A percentile compares a stretch with the other conserved stretches of the same genome.
phyloP scores from a whole-genome alignment of 1,140 invertebrate species.

The Leguminivora glycinivorella region DNA sequence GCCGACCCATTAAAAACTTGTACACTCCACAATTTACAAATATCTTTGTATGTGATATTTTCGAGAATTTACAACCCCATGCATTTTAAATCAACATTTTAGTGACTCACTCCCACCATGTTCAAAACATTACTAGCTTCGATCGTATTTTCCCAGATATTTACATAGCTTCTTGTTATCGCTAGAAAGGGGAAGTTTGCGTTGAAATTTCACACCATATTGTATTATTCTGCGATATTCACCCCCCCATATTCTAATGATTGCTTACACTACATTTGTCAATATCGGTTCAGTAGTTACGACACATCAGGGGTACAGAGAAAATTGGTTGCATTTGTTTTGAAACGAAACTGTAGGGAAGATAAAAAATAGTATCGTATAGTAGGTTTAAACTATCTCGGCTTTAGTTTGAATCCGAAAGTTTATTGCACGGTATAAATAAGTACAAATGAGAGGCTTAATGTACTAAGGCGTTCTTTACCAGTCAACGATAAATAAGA shows the following conservation, averaged over 20 bases:
- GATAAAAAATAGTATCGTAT: neutral
- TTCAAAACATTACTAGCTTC: neutral
- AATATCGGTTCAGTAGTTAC: slow-evolving; percentile 26
- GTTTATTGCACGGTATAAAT: no score
- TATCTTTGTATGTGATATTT: no score
- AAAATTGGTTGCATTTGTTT: slow-evolving; percentile 2
- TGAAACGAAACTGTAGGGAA: neutral
- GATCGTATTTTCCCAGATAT: neutral
- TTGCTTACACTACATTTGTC: slow-evolving; percentile 27
- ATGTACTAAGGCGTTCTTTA: no score
- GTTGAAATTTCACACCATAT: slow-evolving; percentile 21
- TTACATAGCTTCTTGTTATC: neutral
- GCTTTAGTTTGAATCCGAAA: no score
- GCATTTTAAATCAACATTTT: neutral
- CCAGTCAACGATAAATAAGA: no score
- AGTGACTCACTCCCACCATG: neutral
- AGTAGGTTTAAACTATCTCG: neutral
- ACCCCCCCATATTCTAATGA: slow-evolving; percentile 15
- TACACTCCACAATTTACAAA: no score
- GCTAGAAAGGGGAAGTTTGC: neutral
- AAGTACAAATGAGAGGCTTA: no score
- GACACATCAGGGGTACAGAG: slow-evolving; percentile 11
- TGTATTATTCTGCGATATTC: slow-evolving; percentile 9
- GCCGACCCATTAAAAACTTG: no score
- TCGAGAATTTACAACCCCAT: no score